Evolutionary conservation across 2,888 invertebrate genomes (phyloP), one percentile per base, ranked within the genome.

Genomic region (Mythimna loreyi): DNA sequence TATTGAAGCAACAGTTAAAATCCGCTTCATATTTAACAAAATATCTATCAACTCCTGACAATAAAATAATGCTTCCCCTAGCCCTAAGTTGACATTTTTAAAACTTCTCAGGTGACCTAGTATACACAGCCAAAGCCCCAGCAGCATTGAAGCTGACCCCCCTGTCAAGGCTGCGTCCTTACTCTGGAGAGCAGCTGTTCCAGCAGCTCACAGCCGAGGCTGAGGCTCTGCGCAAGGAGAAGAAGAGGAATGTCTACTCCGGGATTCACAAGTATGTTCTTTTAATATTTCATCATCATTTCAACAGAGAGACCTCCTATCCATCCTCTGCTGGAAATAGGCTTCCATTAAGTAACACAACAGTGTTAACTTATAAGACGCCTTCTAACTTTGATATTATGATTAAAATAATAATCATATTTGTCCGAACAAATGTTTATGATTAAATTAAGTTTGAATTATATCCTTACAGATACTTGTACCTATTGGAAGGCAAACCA

Each of bases 221-320:
- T 0, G 98, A 98, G 64, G 97, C 97, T 19, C 89, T 98, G n/a
- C 93, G 98, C 65, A 98, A 98, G 88, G 98, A 98, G 86, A 98
- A 98, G 92, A 98, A 98, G 90, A 96, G 98, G 58, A 98, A 97
- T 88, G 97, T 97, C 1, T 97, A 97, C 89, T 97, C 98, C 3
- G 98, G 98, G 5, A 97, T 98, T 78, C 98, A 98, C 88, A 98
- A 98, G 97, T 96, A 85, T 78, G 90, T 11, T 8, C 4, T 19
- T 36, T 40, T 16, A 6, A 40, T 40, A 40, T 40, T 19, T 40
- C 40, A 30, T 30, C 30, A 36, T 13, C 13, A 13, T 36, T 36
- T 36, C 13, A 11, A 13, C 36, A 3, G 36, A 36, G 8, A 30
- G 30, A 28, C 30, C 30, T 7, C 3, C 30, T 1, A 30, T 6